These are phyloP conservation scores for Xenopus borealis DNA, from an alignment of 2,113 vertebrate genomes.

Conservation along the genomic window DNA sequence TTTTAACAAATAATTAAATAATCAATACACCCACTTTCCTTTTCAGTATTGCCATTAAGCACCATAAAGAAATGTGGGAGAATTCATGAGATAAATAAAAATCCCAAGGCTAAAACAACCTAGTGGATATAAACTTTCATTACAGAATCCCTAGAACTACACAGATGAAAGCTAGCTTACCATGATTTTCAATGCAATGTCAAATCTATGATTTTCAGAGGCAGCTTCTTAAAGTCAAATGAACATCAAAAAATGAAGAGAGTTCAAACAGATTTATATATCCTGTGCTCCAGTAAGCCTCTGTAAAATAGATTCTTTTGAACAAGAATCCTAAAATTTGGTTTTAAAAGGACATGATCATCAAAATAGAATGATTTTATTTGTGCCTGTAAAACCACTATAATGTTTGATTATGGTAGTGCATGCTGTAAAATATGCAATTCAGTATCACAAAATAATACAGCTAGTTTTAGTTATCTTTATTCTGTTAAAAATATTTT, in stretches of 20 bases:
- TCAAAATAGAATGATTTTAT: not conserved
- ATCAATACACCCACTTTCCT: conserved; percentile 19
- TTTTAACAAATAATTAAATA: conserved; percentile 35
- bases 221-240: not conserved
- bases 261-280: conserved; percentile 1
- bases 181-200: not conserved
- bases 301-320: not conserved
- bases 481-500: no score
- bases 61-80: not conserved
- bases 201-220: conserved; percentile 2
- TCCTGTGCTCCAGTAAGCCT: not conserved
- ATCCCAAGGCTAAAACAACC: not conserved
- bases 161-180: not conserved
- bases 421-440: no score
- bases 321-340: not conserved
- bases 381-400: no score
- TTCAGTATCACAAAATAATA: no score
- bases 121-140: conserved; percentile 11
- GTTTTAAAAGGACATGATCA: not conserved
- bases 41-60: conserved; percentile 4
- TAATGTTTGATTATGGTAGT: no score
- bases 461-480: no score
- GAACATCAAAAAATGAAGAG: not conserved
- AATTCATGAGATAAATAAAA: conserved; percentile 9
- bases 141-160: not conserved